Conservation (phyloP, 2,797 vertebrate species). For the Acrocephalus scirpaceus region DNA sequence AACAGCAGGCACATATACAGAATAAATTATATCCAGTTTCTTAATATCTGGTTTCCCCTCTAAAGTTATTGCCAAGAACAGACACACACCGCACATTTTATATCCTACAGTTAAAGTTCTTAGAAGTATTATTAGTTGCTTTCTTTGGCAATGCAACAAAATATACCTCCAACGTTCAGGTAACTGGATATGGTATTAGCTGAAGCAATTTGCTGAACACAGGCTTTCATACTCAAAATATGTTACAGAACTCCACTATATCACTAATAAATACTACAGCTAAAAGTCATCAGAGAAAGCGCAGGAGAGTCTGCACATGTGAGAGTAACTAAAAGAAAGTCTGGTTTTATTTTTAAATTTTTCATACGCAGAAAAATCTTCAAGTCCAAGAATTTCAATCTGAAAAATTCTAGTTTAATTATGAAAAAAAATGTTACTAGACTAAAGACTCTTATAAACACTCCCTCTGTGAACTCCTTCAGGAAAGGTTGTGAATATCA, state of each 20-base stretch:
- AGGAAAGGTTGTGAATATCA: conserved; percentile 23
- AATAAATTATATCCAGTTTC: conserved; percentile 45
- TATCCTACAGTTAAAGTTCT: conserved; percentile 65
- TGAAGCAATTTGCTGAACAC: conserved; percentile 74
- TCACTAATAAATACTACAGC: conserved; percentile 25
- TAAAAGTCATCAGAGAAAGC: not conserved
- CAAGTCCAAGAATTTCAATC: not conserved
- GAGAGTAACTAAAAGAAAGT: not conserved
- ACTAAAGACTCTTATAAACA: not conserved
- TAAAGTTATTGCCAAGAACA: conserved; percentile 50
- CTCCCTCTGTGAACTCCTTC: not conserved
- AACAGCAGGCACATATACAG: not conserved
- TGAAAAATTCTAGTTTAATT: not conserved
- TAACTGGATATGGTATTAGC: conserved; percentile 75
- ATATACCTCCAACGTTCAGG: conserved; percentile 73
- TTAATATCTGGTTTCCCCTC: conserved; percentile 59
- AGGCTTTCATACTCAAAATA: conserved; percentile 63
- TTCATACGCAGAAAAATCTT: not conserved
- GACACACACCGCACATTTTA: conserved; percentile 51
- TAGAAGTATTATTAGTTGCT: conserved; percentile 72
- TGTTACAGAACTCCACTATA: conserved; percentile 33
- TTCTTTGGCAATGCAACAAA: conserved; percentile 75
- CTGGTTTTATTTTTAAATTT: not conserved
- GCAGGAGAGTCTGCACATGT: not conserved
- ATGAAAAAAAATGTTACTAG: not conserved